Conservation (phyloP, 2,888 invertebrate genomes). For the Microctonus hyperodae region DNA sequence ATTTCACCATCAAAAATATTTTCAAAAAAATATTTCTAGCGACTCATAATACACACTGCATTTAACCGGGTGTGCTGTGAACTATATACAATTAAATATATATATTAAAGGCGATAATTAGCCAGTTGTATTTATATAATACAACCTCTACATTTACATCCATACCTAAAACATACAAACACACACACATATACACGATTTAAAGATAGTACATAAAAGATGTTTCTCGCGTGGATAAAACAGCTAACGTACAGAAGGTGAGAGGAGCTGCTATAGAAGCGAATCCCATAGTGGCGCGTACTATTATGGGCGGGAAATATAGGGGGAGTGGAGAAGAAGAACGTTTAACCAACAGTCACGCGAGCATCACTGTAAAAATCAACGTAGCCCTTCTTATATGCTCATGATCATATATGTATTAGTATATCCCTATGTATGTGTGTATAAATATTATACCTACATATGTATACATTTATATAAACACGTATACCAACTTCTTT, state of each 20-base stretch:
- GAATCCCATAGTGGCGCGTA: constrained; percentile 4
- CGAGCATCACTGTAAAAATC: constrained; percentile 56
- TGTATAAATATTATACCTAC: too few relatives aligned
- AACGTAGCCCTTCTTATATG: constrained; percentile 35
- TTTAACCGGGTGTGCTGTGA: too few relatives aligned
- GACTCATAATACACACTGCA: too few relatives aligned
- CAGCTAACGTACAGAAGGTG: constrained; percentile 40
- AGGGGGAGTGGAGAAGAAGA: constrained; percentile 48
- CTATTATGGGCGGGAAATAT: constrained; percentile 18
- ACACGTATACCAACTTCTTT: constrained; percentile 12
- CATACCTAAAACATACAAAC: too few relatives aligned
- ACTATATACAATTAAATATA: too few relatives aligned
- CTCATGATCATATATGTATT: constrained; percentile 17
- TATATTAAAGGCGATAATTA: too few relatives aligned
- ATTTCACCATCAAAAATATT: too few relatives aligned
- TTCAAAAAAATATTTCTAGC: too few relatives aligned
- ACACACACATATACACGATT: not conserved
- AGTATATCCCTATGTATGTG: too few relatives aligned
- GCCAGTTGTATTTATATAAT: too few relatives aligned
- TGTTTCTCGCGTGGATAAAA: constrained; percentile 3
- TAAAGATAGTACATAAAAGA: constrained; percentile 30
- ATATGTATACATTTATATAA: too few relatives aligned
- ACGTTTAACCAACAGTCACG: constrained; percentile 58
- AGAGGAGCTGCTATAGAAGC: constrained; percentile 10
- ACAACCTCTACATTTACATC: too few relatives aligned